Conservation (phyloP, 2,797 vertebrate species). For the Sebastes goodei region DNA sequence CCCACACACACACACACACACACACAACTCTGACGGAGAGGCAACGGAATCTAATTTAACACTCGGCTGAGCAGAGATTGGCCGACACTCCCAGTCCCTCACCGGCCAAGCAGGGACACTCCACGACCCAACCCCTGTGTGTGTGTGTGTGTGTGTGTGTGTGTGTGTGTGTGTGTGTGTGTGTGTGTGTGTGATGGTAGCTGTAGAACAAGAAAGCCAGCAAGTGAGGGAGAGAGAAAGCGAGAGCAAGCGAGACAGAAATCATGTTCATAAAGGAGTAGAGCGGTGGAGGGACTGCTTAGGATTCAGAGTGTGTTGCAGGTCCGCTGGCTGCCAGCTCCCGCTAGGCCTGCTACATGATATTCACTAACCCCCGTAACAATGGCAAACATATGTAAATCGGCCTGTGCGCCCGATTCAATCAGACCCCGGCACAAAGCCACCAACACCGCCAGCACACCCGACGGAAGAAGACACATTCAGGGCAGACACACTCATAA, state of each 20-base stretch:
- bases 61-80: constrained; percentile 81
- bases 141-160: constrained; percentile 25
- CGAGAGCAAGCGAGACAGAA: constrained; percentile 15
- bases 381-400: constrained; percentile 86
- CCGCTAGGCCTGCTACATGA: constrained; percentile 80
- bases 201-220: constrained; percentile 53
- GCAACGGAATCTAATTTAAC: constrained; percentile 84
- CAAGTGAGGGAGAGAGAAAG: constrained; percentile 12
- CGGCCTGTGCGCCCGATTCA: constrained; percentile 78
- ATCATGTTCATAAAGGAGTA: constrained; percentile 37
- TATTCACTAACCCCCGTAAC: constrained; percentile 84
- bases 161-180: constrained; percentile 18
- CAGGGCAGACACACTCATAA: constrained; percentile 17
- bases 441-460: constrained; percentile 59
- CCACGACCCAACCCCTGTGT: constrained; percentile 27
- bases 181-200: constrained; percentile 11
- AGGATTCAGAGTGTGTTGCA: constrained; percentile 71
- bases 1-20: constrained; percentile 31
- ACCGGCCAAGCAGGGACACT: constrained; percentile 62
- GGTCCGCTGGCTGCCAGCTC: constrained; percentile 72
- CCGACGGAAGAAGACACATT: constrained; percentile 21
- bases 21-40: constrained; percentile 63
- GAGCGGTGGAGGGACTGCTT: constrained; percentile 50
- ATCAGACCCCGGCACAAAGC: constrained; percentile 78
- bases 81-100: constrained; percentile 70